These are phyloP conservation scores for Acronicta aceris DNA, from an alignment of 2,888 invertebrate genomes.

Conservation along the genomic window DNA sequence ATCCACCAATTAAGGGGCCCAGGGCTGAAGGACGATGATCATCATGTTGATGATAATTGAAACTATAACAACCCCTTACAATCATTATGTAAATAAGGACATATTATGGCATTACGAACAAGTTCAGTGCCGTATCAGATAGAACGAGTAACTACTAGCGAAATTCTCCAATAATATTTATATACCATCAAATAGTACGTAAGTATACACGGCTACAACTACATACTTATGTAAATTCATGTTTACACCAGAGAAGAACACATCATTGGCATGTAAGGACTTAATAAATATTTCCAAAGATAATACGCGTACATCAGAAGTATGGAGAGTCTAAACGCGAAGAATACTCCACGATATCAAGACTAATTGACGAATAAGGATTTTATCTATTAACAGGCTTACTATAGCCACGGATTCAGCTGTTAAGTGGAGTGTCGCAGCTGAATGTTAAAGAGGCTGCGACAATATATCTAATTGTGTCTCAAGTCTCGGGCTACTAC, in stretches of 20 bases:
- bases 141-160: neutral
- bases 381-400: neutral
- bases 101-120: neutral
- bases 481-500: conserved; percentile 58
- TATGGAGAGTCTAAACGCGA: conserved; percentile 18
- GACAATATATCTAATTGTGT: conserved; percentile 72
- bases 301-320: conserved; percentile 28
- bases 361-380: conserved; percentile 19
- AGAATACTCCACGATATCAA: conserved; percentile 31
- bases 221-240: conserved; percentile 3
- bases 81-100: too few relatives aligned
- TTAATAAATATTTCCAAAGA: conserved; percentile 6
- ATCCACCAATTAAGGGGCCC: too few relatives aligned
- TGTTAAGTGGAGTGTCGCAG: conserved; percentile 57
- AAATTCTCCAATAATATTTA: too few relatives aligned
- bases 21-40: too few relatives aligned
- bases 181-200: too few relatives aligned
- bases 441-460: conserved; percentile 76
- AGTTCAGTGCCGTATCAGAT: neutral
- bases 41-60: too few relatives aligned
- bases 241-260: conserved; percentile 1
- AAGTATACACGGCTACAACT: neutral
- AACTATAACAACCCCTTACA: too few relatives aligned
- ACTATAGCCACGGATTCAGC: conserved; percentile 23
- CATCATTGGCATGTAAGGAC: conserved; percentile 11